Conservation (phyloP, 2,888 invertebrate genomes). For the Cataglyphis altisquamis region DNA sequence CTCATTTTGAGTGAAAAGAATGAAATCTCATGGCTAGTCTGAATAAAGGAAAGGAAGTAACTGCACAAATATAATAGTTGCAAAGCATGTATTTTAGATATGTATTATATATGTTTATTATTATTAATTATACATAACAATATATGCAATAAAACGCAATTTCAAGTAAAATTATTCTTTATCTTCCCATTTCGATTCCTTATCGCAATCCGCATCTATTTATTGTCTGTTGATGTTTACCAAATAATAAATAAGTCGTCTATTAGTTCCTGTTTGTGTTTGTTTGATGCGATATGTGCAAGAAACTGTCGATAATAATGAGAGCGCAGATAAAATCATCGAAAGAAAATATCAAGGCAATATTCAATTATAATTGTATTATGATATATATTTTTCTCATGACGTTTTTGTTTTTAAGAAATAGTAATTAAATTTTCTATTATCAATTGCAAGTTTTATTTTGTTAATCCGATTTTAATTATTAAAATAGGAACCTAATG, state of each 20-base stretch:
- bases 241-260: conserved; percentile 7
- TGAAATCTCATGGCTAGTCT: conserved; percentile 58
- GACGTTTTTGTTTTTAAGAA: background rate
- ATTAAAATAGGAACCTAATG: background rate
- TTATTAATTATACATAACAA: conserved; percentile 15
- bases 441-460: background rate
- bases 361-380: background rate
- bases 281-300: background rate
- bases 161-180: conserved; percentile 13
- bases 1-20: conserved; percentile 54
- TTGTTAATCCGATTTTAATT: background rate
- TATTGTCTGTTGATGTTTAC: conserved; percentile 22
- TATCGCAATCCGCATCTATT: conserved; percentile 14
- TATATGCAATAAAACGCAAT: conserved; percentile 30
- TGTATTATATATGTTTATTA: conserved; percentile 10
- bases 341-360: background rate
- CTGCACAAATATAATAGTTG: conserved; percentile 1
- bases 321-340: background rate
- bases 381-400: background rate
- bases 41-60: background rate
- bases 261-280: conserved; percentile 6
- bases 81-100: background rate
- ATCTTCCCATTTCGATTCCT: conserved; percentile 11
- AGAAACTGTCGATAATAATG: background rate
- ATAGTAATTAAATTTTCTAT: background rate